These are phyloP conservation scores for Falco columbarius DNA, from an alignment of 2,797 vertebrate species.

Conservation along the genomic window DNA sequence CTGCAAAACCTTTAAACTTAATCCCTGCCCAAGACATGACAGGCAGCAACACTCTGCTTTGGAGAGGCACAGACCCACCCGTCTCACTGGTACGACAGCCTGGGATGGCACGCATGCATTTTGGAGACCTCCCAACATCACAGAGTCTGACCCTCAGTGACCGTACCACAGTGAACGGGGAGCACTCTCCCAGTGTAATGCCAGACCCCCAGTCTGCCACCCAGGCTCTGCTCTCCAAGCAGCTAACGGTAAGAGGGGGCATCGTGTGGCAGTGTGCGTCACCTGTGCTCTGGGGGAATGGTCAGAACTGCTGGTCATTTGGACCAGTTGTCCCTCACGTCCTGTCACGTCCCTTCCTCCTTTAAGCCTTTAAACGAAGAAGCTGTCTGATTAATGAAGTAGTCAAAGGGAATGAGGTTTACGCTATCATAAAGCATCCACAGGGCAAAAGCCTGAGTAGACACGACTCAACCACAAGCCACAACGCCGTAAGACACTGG, in stretches of 20 bases:
- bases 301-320: no score
- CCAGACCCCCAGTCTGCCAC: no score
- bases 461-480: neutral
- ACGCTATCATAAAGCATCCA: accelerated
- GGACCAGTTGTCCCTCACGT: no score
- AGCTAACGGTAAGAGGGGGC: neutral
- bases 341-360: neutral
- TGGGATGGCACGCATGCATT: accelerated
- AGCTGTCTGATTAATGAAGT: neutral
- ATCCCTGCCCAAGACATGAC: neutral
- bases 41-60: neutral
- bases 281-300: accelerated
- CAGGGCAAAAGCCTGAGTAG: neutral
- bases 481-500: accelerated
- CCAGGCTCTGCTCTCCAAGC: neutral
- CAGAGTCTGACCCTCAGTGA: neutral
- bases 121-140: neutral
- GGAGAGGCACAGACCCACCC: neutral
- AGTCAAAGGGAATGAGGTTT: neutral
- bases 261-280: accelerated
- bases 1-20: neutral
- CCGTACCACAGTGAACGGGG: accelerated
- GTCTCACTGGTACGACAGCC: accelerated
- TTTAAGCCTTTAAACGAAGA: neutral
- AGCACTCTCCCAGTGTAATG: accelerated